phyloP scores from a whole-genome alignment of 1,140 invertebrate genomes.

The Eriocheir sinensis region DNA sequence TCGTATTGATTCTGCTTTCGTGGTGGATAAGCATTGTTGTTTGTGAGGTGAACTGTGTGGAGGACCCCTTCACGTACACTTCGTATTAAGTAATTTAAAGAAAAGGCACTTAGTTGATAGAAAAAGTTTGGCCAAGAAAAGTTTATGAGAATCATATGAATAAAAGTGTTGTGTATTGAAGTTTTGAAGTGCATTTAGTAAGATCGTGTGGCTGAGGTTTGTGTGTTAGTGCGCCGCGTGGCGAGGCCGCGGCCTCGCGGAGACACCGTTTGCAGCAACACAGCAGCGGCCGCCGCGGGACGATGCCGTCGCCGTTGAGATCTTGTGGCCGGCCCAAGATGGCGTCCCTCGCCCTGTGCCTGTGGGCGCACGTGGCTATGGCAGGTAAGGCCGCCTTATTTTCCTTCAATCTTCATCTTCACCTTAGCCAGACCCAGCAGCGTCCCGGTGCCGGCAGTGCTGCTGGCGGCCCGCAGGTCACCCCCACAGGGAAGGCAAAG shows the following conservation, averaged over 20 bases:
- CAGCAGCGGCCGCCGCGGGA: background rate
- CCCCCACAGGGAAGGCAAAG: background rate
- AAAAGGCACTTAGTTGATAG: background rate
- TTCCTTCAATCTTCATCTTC: conserved; percentile 16
- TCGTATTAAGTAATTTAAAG: background rate
- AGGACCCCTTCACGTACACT: background rate
- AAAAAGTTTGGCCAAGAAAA: too few relatives aligned
- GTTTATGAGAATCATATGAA: background rate
- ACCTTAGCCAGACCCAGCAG: background rate
- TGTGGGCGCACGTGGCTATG: conserved; percentile 64
- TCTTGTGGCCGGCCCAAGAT: conserved; percentile 62
- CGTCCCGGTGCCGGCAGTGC: background rate
- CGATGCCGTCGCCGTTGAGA: conserved; percentile 50
- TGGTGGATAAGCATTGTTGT: background rate
- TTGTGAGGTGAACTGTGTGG: background rate
- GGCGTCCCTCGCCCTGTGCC: conserved; percentile 59
- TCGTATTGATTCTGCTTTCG: background rate
- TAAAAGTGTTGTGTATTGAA: background rate
- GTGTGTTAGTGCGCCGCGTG: background rate
- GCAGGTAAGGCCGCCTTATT: conserved; percentile 55
- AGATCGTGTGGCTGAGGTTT: background rate
- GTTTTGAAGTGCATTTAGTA: background rate
- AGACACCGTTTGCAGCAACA: background rate
- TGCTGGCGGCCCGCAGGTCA: background rate
- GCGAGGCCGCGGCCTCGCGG: background rate